These are phyloP conservation scores for Conistra vaccinii DNA, from an alignment of 2,888 invertebrate species.

Conservation along the genomic window DNA sequence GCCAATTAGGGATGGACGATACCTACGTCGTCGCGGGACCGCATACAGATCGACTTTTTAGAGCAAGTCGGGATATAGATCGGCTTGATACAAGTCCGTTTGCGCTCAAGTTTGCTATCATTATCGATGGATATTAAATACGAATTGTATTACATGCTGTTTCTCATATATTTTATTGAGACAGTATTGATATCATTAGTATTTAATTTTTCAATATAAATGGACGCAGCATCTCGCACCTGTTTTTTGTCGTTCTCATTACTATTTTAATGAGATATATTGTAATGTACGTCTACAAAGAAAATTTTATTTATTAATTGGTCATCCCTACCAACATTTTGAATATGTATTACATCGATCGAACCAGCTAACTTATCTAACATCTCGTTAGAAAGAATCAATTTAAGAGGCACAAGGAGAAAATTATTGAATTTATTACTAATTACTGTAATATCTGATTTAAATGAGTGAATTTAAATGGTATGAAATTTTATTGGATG, in stretches of 20 bases:
- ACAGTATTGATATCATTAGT: constrained; percentile 6
- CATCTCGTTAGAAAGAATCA: constrained; percentile 64
- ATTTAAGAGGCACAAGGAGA: constrained; percentile 49
- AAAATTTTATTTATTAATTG: constrained; percentile 24
- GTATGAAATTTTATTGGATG: constrained; percentile 67
- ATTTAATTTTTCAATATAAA: constrained; percentile 3
- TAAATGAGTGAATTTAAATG: constrained; percentile 66
- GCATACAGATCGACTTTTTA: constrained; percentile 60
- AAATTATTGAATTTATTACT: constrained; percentile 67
- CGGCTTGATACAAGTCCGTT: constrained; percentile 27
- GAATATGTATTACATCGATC: constrained; percentile 46
- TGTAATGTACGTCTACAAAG: constrained; percentile 22
- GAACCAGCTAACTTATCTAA: constrained; percentile 62
- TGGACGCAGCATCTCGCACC: background rate
- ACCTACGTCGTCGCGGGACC: constrained; percentile 42
- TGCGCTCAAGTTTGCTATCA: constrained; percentile 31
- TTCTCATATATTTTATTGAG: constrained; percentile 19
- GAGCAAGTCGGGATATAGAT: constrained; percentile 57
- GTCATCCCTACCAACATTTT: constrained; percentile 18
- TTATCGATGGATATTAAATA: constrained; percentile 32
- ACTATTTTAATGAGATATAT: background rate
- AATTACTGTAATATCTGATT: constrained; percentile 70
- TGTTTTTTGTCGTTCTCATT: constrained; percentile 4
- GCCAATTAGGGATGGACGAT: constrained; percentile 66
- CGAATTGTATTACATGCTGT: constrained; percentile 15